These are phyloP conservation scores for Pitta sordida DNA, from an alignment of 2,113 vertebrate genomes.

Conservation along the genomic window DNA sequence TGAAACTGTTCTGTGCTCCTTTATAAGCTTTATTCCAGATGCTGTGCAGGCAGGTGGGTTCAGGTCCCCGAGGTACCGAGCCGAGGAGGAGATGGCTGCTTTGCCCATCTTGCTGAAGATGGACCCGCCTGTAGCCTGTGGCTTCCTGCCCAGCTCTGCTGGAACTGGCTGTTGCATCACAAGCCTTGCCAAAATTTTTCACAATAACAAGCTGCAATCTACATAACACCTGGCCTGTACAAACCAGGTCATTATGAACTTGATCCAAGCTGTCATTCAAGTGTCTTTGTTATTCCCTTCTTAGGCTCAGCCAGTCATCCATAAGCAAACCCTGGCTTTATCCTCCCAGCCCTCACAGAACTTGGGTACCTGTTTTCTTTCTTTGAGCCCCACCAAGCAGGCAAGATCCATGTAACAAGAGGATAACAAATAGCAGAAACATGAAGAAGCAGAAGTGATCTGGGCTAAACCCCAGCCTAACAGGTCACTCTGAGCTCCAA, in stretches of 20 bases:
- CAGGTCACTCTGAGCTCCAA: neutral
- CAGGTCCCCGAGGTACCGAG: conserved; percentile 34
- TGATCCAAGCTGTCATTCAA: conserved; percentile 75
- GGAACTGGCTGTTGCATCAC: conserved; percentile 50
- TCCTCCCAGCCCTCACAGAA: neutral
- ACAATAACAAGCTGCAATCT: conserved; percentile 78
- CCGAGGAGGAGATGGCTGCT: conserved; percentile 18
- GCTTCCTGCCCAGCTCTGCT: conserved; percentile 72
- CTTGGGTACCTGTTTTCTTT: neutral
- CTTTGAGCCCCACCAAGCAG: neutral
- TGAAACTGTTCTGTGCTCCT: conserved; percentile 6
- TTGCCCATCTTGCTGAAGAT: conserved; percentile 51
- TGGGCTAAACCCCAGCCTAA: neutral
- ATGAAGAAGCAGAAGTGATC: neutral
- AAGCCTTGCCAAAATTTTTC: conserved; percentile 74
- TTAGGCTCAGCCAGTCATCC: conserved; percentile 32
- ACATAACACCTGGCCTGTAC: conserved; percentile 80
- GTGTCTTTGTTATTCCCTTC: conserved; percentile 68
- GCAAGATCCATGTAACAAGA: neutral
- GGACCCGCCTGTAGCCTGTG: conserved; percentile 63
- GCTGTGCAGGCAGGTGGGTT: conserved; percentile 36
- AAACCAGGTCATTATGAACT: conserved; percentile 76
- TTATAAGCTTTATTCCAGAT: conserved; percentile 32
- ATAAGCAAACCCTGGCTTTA: neutral
- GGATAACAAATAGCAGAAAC: neutral